Conservation (phyloP, 2,113 vertebrate genomes). For the Heterocephalus glaber region DNA sequence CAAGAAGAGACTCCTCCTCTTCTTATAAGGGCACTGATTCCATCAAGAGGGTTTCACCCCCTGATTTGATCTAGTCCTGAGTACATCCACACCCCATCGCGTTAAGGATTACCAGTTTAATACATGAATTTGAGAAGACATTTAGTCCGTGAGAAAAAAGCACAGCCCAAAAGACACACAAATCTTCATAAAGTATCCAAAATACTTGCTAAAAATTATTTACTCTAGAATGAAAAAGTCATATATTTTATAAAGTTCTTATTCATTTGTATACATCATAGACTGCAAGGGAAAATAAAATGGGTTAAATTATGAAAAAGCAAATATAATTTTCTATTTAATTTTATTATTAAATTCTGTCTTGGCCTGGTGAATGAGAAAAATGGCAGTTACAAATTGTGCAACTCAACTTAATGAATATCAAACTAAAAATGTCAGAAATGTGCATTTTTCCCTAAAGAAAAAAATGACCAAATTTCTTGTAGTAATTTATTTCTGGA, state of each 20-base stretch:
- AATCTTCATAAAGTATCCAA: neutral
- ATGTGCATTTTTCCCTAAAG: neutral
- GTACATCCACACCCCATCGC: too few species aligned
- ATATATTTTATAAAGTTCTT: neutral
- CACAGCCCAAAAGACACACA: neutral
- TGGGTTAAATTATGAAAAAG: constrained; percentile 54
- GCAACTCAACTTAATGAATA: constrained; percentile 73
- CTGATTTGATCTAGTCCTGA: neutral
- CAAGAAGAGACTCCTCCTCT: neutral
- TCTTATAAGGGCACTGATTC: neutral
- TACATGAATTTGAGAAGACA: neutral
- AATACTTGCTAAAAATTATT: neutral
- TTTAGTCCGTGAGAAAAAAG: neutral
- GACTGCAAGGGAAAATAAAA: constrained; percentile 61
- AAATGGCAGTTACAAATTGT: constrained; percentile 67
- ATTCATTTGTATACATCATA: neutral
- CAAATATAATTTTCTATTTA: constrained; percentile 56
- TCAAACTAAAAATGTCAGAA: constrained; percentile 72
- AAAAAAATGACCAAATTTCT: constrained; percentile 69
- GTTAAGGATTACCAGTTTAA: neutral
- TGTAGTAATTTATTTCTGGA: constrained; percentile 62
- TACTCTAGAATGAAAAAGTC: neutral
- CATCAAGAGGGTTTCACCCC: neutral
- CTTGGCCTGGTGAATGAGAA: constrained; percentile 64
- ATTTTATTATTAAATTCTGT: constrained; percentile 72